phyloP scores from a whole-genome alignment of 2,113 vertebrate genomes.

The Pygoscelis antarcticus region DNA sequence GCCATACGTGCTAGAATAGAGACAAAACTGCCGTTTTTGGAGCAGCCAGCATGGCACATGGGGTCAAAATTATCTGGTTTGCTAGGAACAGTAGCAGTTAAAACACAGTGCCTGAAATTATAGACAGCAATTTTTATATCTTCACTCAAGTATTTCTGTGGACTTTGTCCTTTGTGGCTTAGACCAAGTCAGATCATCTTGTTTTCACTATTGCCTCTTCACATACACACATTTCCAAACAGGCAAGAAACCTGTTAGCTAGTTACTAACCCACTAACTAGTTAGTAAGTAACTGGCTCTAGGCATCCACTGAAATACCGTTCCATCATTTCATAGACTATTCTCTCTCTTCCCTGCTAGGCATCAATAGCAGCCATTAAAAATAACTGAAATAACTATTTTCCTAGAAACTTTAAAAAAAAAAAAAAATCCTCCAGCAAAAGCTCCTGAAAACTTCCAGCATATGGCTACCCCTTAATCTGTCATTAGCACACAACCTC shows the following conservation, averaged over 20 bases:
- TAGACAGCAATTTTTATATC: background rate
- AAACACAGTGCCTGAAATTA: background rate
- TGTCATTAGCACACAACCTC: background rate
- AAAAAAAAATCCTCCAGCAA: background rate
- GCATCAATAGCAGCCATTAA: background rate
- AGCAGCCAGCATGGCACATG: rapidly evolving
- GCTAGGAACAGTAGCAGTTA: background rate
- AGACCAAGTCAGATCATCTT: background rate
- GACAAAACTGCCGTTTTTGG: background rate
- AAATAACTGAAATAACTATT: background rate
- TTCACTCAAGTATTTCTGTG: background rate
- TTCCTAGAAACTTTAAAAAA: background rate
- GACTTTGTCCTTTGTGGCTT: background rate
- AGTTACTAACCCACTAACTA: background rate
- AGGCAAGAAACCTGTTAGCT: background rate
- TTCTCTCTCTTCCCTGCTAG: background rate
- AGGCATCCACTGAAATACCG: background rate
- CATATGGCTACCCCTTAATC: rapidly evolving
- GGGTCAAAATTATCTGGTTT: background rate
- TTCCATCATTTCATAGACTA: background rate
- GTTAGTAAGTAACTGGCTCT: background rate
- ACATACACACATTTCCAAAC: rapidly evolving
- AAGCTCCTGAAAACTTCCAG: background rate
- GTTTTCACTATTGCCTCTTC: background rate
- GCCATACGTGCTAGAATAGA: background rate